Conservation (phyloP, 2,797 vertebrate species). For the Pseudochirops cupreus region DNA sequence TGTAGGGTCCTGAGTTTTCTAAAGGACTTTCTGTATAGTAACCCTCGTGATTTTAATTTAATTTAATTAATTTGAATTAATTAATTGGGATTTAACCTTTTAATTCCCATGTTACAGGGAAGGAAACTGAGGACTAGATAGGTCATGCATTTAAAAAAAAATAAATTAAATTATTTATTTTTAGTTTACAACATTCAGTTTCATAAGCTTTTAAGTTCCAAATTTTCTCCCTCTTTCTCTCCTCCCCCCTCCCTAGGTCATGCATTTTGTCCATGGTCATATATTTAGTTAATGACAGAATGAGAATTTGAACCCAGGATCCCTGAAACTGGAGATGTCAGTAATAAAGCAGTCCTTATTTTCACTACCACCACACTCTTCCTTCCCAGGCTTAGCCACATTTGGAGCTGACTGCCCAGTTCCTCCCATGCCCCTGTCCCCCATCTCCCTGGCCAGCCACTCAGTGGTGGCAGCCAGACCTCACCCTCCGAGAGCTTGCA, state of each 20-base stretch:
- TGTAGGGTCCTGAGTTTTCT: neutral
- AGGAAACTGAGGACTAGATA: neutral
- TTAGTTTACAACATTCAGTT: no score
- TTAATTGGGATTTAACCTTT: neutral
- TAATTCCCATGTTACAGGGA: neutral
- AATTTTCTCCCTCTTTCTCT: no score
- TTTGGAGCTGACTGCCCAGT: accelerated
- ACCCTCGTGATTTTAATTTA: neutral
- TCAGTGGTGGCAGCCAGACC: neutral
- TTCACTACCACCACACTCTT: neutral
- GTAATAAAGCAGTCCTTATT: neutral
- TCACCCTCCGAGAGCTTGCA: constrained; percentile 97
- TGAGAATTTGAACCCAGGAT: neutral
- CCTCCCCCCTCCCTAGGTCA: neutral
- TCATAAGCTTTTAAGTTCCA: no score
- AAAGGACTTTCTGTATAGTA: neutral
- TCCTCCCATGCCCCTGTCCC: accelerated
- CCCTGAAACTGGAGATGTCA: neutral
- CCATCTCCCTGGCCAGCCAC: neutral
- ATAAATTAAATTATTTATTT: no score
- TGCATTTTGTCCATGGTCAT: neutral
- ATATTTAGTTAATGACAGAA: neutral
- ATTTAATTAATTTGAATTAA: no score
- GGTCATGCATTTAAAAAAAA: neutral
- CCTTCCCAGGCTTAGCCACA: neutral